Conservation (phyloP, 2,888 invertebrate species). For the Sminthurides aquaticus region DNA sequence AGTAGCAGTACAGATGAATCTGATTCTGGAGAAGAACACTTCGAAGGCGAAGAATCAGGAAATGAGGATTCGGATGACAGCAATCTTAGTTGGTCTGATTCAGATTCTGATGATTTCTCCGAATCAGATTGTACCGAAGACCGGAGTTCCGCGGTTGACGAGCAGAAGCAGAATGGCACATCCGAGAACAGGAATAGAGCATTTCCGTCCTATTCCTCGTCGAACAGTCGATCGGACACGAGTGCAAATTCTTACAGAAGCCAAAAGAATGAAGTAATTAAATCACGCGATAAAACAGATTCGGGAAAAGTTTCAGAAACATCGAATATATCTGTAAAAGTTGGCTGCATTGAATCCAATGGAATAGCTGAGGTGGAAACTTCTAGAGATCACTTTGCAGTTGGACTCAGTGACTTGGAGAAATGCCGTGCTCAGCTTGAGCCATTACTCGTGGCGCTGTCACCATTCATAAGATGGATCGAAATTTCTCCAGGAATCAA, state of each 20-base stretch:
- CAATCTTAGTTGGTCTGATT: slow-evolving; percentile 9
- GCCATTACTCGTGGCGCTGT: slow-evolving; percentile 30
- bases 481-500: slow-evolving; percentile 34
- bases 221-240: slow-evolving; percentile 32
- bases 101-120: slow-evolving; percentile 13
- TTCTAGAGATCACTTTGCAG: slow-evolving; percentile 12
- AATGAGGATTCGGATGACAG: slow-evolving; percentile 13
- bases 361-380: neutral
- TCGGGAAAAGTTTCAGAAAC: slow-evolving; percentile 14
- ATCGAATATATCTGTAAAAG: neutral
- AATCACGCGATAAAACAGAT: slow-evolving; percentile 6
- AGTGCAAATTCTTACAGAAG: slow-evolving; percentile 23
- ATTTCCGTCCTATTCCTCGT: slow-evolving; percentile 32
- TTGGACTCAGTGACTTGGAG: slow-evolving; percentile 29
- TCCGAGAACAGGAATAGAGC: slow-evolving; percentile 20
- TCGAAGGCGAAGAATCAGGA: slow-evolving; percentile 17
- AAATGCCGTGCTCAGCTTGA: slow-evolving; percentile 31
- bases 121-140: slow-evolving; percentile 5
- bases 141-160: neutral
- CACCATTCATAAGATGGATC: slow-evolving; percentile 38
- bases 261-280: neutral
- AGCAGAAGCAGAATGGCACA: slow-evolving; percentile 7
- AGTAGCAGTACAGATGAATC: slow-evolving; percentile 21
- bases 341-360: neutral
- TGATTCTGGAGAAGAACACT: slow-evolving; percentile 15